Percentiles rank a stretch among this genome's conserved stretches.
phyloP scores from a whole-genome alignment of 1,140 invertebrate species.

The Drosophila hydei region DNA sequence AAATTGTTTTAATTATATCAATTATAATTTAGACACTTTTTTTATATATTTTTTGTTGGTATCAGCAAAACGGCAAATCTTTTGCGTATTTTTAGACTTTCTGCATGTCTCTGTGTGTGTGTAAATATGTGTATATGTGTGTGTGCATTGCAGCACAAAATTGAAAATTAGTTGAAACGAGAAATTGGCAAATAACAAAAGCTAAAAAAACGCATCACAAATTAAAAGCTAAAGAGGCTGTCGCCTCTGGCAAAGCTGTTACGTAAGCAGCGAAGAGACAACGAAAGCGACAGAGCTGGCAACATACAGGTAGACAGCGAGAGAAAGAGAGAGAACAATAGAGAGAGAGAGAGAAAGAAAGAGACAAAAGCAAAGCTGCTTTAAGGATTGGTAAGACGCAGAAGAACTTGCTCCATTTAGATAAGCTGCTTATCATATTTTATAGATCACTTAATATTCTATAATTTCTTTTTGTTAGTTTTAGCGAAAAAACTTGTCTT shows the following conservation, averaged over 20 bases:
- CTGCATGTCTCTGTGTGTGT: not conserved
- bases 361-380: not conserved
- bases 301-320: not conserved
- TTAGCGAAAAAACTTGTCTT: too few species aligned
- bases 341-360: not conserved
- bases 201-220: conserved; percentile 12
- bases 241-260: conserved; percentile 17
- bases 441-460: not conserved
- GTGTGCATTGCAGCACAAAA: conserved; percentile 28
- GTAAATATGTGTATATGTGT: conserved; percentile 5
- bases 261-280: conserved; percentile 30
- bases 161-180: conserved; percentile 33
- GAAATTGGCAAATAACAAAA: conserved; percentile 35
- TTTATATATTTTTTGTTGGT: conserved; percentile 25
- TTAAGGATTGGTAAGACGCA: conserved; percentile 20
- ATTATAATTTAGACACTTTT: conserved; percentile 4
- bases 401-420: not conserved
- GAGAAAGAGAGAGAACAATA: conserved; percentile 1
- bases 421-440: too few species aligned
- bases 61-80: conserved; percentile 23
- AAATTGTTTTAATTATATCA: conserved; percentile 1
- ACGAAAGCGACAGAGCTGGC: not conserved
- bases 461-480: too few species aligned
- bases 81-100: conserved; percentile 37
- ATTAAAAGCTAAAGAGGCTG: conserved; percentile 8